Evolutionary conservation across 2,888 invertebrate genomes (phyloP), one percentile per base, ranked within the genome.

Genomic region (Eumerus sabulonum): DNA sequence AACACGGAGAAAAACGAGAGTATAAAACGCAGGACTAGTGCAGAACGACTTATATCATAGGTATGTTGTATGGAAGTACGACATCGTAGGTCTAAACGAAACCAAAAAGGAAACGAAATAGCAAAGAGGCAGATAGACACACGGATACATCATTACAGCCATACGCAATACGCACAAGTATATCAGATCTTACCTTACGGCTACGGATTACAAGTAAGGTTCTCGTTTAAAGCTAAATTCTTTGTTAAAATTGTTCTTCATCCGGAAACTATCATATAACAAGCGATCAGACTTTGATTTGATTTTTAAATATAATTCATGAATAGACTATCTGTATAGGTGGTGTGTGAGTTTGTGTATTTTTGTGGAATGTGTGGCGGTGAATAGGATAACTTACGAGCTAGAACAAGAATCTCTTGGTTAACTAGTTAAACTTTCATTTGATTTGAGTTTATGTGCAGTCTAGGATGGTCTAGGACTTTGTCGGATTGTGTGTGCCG

Each of bases 241-340:
- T 66, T 54, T 57, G 44, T 71, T 71, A 66, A 72, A 77, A 68
- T n/a, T 74, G 59, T 73, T 76, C 48, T 60, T 77, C 56, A 62
- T 76, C 67, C 73, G 45, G 67, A 77, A 77, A 73, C 72, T 73
- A 77, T 27, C 27, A 27, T 27, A 27, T 77, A 77, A 72, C 76
- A 77, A 77, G 77, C 77, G 77, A 73, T 77, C 77, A 77, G 77
- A 77, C 77, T 77, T 77, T 68, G 63, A 77, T 73, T 76, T 76
- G 71, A 71, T 53, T 76, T n/a, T 76, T 72, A 57, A 66, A 67
- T 77, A 57, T 53, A 60, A 42, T 50, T 44, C 48, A 63, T 63
- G n/a, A n/a, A 62, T 57, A 27, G 67, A 38, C 36, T 73, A 38
- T 54, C 19, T 17, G 18, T 40, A n/a, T 53, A 66, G 40, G 53